Conservation (phyloP, 1,140 invertebrate species). For the Philopotamus ludificatus region DNA sequence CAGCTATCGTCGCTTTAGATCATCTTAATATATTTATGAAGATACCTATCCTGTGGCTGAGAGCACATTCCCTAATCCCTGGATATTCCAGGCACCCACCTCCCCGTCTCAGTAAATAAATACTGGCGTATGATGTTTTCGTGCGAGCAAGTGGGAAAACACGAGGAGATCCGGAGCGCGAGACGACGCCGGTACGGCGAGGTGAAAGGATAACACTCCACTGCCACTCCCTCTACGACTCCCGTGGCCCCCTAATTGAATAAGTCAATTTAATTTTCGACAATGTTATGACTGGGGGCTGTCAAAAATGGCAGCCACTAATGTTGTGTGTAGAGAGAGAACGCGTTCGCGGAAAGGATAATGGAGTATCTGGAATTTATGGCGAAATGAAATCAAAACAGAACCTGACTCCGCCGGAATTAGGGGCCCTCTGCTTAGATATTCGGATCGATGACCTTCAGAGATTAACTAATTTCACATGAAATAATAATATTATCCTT, state of each 20-base stretch:
- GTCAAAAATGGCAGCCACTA: slow-evolving; percentile 3
- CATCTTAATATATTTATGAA: slow-evolving; percentile 4
- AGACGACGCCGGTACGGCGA: too few species aligned
- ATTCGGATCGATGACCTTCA: too few species aligned
- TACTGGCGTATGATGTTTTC: too few species aligned
- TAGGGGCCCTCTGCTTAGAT: too few species aligned
- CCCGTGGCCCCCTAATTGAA: slow-evolving; percentile 19
- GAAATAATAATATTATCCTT: too few species aligned
- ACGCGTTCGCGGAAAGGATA: too few species aligned
- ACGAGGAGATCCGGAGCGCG: too few species aligned
- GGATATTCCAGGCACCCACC: neutral
- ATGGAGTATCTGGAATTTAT: too few species aligned
- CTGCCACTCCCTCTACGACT: too few species aligned
- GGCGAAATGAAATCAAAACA: slow-evolving; percentile 14
- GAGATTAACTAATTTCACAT: too few species aligned
- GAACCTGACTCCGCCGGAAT: too few species aligned
- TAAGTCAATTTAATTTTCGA: slow-evolving; percentile 29
- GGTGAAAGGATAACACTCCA: too few species aligned
- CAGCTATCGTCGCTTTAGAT: neutral
- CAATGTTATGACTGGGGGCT: slow-evolving; percentile 16
- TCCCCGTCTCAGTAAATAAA: neutral
- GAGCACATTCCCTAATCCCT: neutral
- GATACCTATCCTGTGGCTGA: neutral
- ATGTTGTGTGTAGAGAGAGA: slow-evolving; percentile 1
- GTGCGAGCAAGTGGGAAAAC: slow-evolving; percentile 5